Evolutionary conservation across 92 coral and sea anemone genomes (phyloP).

Genomic region (Isaurus tuberculatus): DNA sequence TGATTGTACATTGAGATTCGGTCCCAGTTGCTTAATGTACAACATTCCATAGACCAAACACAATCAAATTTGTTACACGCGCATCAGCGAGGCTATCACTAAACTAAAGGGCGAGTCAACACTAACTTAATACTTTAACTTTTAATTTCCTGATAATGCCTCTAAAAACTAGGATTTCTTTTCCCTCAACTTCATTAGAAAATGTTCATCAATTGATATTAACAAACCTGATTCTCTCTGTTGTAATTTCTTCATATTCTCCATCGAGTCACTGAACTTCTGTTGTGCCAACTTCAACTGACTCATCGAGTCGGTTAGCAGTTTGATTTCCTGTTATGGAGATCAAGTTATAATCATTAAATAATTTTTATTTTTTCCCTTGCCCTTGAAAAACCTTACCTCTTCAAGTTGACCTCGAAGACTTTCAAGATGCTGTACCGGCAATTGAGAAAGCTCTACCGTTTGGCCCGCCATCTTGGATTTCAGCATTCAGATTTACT

Average conservation of each 20-base stretch:
- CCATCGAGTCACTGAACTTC: constrained; percentile 90
- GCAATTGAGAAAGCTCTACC: constrained; percentile 89
- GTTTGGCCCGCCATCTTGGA: constrained; percentile 87
- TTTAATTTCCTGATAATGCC: too few species aligned
- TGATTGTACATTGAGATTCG: too few species aligned
- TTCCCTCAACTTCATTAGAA: background rate
- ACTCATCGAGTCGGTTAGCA: constrained; percentile 89
- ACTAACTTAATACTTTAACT: too few species aligned
- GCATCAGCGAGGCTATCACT: too few species aligned
- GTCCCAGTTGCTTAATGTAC: too few species aligned
- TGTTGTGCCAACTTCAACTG: constrained; percentile 95
- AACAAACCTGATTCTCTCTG: constrained; percentile 72
- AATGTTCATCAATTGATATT: background rate
- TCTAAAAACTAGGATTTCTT: background rate
- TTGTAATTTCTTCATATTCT: constrained; percentile 82
- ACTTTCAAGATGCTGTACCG: constrained; percentile 89
- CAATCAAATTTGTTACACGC: too few species aligned
- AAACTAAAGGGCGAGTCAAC: too few species aligned
- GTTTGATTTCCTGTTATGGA: constrained; percentile 82
- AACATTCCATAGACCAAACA: too few species aligned
- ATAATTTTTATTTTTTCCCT: background rate
- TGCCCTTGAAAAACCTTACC: constrained; percentile 49
- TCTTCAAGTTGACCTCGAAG: constrained; percentile 91
- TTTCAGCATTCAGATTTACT: constrained; percentile 1
- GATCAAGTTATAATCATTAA: background rate